Base-by-base conservation (phyloP, 2,113 vertebrate genomes). In the Zingel zingel region DNA sequence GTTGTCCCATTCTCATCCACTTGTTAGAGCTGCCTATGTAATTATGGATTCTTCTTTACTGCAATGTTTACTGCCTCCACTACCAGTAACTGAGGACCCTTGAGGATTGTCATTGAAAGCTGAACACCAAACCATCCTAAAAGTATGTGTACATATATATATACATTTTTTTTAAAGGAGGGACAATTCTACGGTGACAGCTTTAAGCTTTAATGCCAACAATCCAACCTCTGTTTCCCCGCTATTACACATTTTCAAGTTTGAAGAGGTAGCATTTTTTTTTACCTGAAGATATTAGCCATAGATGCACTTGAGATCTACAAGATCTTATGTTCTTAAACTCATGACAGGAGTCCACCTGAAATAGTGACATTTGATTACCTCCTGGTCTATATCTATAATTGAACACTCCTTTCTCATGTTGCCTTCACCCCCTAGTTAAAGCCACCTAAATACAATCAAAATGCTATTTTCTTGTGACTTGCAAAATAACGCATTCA, bases 1-100 rank as follows among this genome's bases (percentile, higher is more conserved):
- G 57, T 66, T 25, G 53, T 61, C 62, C 58, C 62, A 30, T 58
- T 68, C 70, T 66, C 13, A 61, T 72, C 71, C 69, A 78, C 59
- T 39, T 76, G 73, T 71, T 45, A 8, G 45, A 47, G 71, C 73
- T 51, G 36, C 54, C 56, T 16, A 19, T 65, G 53, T 81, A 76
- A 84, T 83, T 85, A 83, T 30, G 39, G 33, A 54, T 27, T 5
- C 15, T 33, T 70, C 43, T 39, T 43, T 27, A 14, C 58, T 25
- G 51, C 36, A 30, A 23, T 61, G 27, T 43, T 39, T 23, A 21
- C 39, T 27, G 43, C 27, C 62, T 59, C 15, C 63, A 12, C 19
- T 19, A 13, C 12, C 53, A 53, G 47, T 18, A 18, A 62, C 25
- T 14, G 7, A 51, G 21, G 19, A 64, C 51, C 62, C n/a, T 4